phyloP scores from a whole-genome alignment of 2,888 invertebrate genomes.

The Mythimna ferrago region DNA sequence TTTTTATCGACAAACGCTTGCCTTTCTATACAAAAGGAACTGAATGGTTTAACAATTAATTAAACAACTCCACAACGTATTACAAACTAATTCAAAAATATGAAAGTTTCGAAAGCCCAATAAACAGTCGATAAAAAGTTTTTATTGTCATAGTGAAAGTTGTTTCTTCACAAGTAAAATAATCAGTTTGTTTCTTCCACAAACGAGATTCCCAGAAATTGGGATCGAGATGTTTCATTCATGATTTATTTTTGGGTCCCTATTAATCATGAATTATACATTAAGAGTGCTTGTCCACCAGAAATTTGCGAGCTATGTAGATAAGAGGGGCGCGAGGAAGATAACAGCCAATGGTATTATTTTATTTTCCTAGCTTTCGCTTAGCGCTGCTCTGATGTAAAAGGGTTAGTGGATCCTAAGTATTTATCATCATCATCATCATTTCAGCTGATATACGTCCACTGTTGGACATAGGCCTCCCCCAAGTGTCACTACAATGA shows the following conservation, averaged over 20 bases:
- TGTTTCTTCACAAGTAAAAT: conserved; percentile 29
- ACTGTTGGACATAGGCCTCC: too few species aligned
- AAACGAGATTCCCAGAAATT: conserved; percentile 38
- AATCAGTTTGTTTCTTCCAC: conserved; percentile 24
- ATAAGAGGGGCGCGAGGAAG: not conserved
- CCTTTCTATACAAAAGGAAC: too few species aligned
- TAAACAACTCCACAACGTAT: not conserved
- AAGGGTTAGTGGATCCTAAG: not conserved
- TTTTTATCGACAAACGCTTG: too few species aligned
- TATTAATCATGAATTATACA: conserved; percentile 27
- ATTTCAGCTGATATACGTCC: too few species aligned
- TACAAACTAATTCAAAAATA: conserved; percentile 2
- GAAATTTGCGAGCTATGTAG: not conserved
- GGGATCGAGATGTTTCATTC: conserved; percentile 39
- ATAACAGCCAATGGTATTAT: not conserved
- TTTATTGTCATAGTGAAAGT: conserved; percentile 17
- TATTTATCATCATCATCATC: too few species aligned
- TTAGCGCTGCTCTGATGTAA: not conserved
- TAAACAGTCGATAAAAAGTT: conserved; percentile 27
- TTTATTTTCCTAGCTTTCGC: not conserved
- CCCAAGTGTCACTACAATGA: too few species aligned
- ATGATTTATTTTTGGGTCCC: conserved; percentile 29
- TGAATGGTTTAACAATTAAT: not conserved
- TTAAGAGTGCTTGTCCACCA: not conserved
- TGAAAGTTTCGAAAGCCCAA: conserved; percentile 10